These are phyloP conservation scores for Yponomeuta sedellus DNA, from an alignment of 2,888 invertebrate species.

Conservation along the genomic window DNA sequence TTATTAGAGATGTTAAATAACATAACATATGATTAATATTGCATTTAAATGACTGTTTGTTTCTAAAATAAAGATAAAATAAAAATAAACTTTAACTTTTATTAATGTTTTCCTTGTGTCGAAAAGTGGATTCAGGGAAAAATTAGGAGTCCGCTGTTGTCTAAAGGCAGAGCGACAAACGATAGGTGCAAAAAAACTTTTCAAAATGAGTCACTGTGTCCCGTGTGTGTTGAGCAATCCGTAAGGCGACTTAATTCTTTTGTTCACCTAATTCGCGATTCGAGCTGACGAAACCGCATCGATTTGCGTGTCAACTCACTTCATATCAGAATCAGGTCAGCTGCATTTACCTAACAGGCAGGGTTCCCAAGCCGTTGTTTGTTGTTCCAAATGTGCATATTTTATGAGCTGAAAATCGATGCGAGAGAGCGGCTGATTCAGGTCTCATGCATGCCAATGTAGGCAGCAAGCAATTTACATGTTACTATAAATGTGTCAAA, in stretches of 20 bases:
- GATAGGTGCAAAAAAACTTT: background rate
- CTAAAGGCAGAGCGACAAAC: too few relatives aligned
- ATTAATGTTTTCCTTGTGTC: too few relatives aligned
- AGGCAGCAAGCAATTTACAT: too few relatives aligned
- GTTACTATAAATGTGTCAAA: too few relatives aligned
- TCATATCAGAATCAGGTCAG: slow-evolving; percentile 49
- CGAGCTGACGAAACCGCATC: background rate
- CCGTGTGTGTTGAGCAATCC: background rate
- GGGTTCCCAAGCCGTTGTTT: background rate
- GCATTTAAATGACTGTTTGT: too few relatives aligned
- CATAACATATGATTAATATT: too few relatives aligned
- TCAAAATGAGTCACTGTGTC: background rate
- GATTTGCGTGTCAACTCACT: slow-evolving; percentile 31
- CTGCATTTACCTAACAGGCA: slow-evolving; percentile 21
- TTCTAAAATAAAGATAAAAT: too few relatives aligned
- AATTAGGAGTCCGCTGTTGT: too few relatives aligned
- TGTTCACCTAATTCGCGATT: background rate
- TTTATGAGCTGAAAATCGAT: background rate
- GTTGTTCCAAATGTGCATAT: background rate
- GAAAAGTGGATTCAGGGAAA: too few relatives aligned
- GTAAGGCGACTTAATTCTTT: background rate
- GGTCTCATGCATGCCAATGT: background rate
- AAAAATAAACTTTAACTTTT: too few relatives aligned
- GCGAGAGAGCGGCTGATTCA: background rate
- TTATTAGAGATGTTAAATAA: too few relatives aligned